Percentiles rank a stretch among this genome's conserved stretches.
phyloP scores from a whole-genome alignment of 1,140 invertebrate species.

The Pseudoatta argentina region DNA sequence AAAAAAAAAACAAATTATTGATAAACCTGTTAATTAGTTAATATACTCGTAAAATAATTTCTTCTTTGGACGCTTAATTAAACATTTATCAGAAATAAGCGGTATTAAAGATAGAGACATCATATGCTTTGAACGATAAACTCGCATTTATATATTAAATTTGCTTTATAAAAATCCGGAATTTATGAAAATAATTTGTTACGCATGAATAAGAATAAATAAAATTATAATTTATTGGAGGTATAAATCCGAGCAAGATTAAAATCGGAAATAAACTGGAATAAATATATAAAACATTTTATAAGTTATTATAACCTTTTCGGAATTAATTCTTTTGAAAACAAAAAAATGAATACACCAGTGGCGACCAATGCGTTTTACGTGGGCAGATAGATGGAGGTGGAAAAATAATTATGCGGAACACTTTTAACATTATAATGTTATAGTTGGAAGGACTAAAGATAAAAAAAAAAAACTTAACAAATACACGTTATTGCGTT shows the following conservation, averaged over 20 bases:
- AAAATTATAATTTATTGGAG: neutral
- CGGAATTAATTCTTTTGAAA: neutral
- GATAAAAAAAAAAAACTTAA: neutral
- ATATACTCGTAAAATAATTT: neutral
- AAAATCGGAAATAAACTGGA: neutral
- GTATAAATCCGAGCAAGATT: constrained; percentile 5
- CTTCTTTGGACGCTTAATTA: neutral
- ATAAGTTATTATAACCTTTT: neutral
- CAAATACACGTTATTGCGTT: neutral
- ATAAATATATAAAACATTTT: neutral
- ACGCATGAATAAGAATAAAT: neutral
- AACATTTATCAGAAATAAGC: neutral
- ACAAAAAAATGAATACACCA: constrained; percentile 1
- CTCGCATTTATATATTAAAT: neutral
- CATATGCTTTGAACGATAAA: neutral
- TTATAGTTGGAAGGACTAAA: neutral
- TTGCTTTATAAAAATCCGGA: neutral
- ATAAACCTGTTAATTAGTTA: neutral
- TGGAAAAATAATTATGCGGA: neutral
- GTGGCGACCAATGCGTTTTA: neutral
- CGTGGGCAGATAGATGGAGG: neutral
- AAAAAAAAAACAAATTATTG: no score
- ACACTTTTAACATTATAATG: neutral
- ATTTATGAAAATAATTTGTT: constrained; percentile 12
- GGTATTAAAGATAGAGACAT: neutral